Percentiles rank a stretch among this genome's conserved stretches.
Conservation (phyloP, 2,113 vertebrate genomes). For the Proterorhinus semilunaris region DNA sequence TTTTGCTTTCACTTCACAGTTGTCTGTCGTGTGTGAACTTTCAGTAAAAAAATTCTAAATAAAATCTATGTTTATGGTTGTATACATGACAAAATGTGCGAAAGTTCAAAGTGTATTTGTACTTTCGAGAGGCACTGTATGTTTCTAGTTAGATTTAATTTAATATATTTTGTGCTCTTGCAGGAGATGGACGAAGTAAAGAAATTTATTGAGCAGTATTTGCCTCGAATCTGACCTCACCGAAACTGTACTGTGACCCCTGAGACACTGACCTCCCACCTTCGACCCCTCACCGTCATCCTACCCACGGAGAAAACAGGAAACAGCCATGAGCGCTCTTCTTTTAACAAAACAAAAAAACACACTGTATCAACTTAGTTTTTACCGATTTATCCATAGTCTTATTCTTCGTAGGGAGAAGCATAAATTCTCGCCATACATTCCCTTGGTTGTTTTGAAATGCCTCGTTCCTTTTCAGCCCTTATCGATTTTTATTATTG, state of each 20-base stretch:
- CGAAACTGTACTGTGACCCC: constrained; percentile 70
- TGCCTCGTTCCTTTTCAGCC: constrained; percentile 14
- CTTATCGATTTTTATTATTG: constrained; percentile 11
- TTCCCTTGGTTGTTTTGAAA: constrained; percentile 35
- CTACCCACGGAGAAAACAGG: constrained; percentile 82
- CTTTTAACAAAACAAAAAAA: constrained; percentile 33
- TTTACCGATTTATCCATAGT: constrained; percentile 21
- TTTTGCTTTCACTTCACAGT: too few species aligned
- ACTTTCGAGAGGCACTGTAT: too few species aligned
- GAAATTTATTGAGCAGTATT: constrained; percentile 94
- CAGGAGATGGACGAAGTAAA: constrained; percentile 96
- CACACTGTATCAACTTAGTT: constrained; percentile 25
- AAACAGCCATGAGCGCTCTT: constrained; percentile 82
- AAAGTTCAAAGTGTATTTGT: too few species aligned
- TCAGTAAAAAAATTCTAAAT: too few species aligned
- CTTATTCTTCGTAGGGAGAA: constrained; percentile 60
- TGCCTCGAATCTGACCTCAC: constrained; percentile 89
- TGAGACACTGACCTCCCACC: constrained; percentile 73
- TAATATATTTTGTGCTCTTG: constrained; percentile 29
- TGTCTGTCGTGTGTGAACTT: too few species aligned
- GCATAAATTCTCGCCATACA: constrained; percentile 30
- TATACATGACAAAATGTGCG: too few species aligned
- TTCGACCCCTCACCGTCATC: constrained; percentile 72
- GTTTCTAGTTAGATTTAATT: neutral
- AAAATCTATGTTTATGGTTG: too few species aligned